These are phyloP conservation scores for Esox lucius DNA, from an alignment of 2,797 vertebrate species.

Conservation along the genomic window DNA sequence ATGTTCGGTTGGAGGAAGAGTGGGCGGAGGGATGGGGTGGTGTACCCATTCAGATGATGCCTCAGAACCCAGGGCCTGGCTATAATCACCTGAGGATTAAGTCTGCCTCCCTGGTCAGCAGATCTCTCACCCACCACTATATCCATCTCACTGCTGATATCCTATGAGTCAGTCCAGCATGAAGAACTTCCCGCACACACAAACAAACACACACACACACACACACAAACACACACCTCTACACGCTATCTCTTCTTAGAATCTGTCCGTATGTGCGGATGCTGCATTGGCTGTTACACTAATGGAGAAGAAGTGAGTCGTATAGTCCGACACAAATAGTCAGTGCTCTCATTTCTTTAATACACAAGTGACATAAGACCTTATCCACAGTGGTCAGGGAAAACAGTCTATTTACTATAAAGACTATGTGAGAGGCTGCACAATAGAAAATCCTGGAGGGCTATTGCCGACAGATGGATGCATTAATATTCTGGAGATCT, in stretches of 20 bases:
- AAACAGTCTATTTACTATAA: not conserved
- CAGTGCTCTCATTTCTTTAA: not conserved
- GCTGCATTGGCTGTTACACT: not conserved
- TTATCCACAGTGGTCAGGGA: constrained; percentile 1
- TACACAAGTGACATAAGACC: not conserved
- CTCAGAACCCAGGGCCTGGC: not conserved
- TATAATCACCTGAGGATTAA: constrained; percentile 21
- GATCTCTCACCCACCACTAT: not conserved
- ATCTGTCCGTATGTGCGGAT: not conserved
- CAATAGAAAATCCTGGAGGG: not conserved
- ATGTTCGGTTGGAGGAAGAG: not conserved
- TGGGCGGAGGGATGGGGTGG: not conserved
- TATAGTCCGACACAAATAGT: not conserved
- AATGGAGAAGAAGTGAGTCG: not conserved
- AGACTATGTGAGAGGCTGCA: not conserved
- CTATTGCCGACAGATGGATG: constrained; percentile 35
- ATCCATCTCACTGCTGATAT: not conserved
- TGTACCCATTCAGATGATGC: not conserved
- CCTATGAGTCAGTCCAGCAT: constrained; percentile 12
- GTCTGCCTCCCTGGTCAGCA: constrained; percentile 21
- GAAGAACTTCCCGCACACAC: not conserved
- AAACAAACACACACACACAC: not conserved
- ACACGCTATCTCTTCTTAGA: not conserved
- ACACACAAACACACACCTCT: not conserved
- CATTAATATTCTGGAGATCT: constrained; percentile 57